Percentiles rank a stretch among this genome's conserved stretches.
Conservation (phyloP, 2,113 vertebrate genomes). For the Brachionichthys hirsutus region DNA sequence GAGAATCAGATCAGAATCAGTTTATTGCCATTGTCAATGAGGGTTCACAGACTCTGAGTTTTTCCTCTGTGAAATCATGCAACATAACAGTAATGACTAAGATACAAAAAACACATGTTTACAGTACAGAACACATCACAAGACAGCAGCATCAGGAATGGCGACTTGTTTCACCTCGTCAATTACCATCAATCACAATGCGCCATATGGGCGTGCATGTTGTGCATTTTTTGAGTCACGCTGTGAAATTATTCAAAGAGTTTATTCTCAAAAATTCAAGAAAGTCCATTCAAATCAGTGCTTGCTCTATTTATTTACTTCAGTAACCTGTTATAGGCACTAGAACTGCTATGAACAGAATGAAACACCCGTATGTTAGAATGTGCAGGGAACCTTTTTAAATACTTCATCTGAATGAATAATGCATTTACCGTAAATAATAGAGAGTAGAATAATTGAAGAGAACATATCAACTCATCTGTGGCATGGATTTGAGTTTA, state of each 20-base stretch:
- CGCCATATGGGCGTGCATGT: not conserved
- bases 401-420: slow-evolving; percentile 65
- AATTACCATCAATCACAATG: slow-evolving; percentile 24
- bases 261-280: slow-evolving; percentile 5
- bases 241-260: not conserved
- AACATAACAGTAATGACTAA: no score
- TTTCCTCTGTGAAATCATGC: no score
- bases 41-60: no score
- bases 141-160: no score
- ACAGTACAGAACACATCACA: no score
- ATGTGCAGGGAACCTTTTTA: slow-evolving; percentile 15
- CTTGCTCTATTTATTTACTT: slow-evolving; percentile 28
- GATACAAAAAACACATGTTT: no score
- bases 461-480: slow-evolving; percentile 9
- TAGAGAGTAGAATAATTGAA: slow-evolving; percentile 52
- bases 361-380: slow-evolving; percentile 9
- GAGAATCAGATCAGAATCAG: no score
- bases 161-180: slow-evolving; percentile 6
- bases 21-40: no score
- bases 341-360: not conserved
- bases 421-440: slow-evolving; percentile 52
- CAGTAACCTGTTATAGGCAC: not conserved
- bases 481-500: slow-evolving; percentile 50
- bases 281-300: slow-evolving; percentile 40
- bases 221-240: slow-evolving; percentile 14